A percentile compares a stretch with the other conserved stretches of the same genome.
These are phyloP conservation scores for Eufriesea mexicana DNA, from an alignment of 1,140 invertebrate genomes.

Conservation along the genomic window DNA sequence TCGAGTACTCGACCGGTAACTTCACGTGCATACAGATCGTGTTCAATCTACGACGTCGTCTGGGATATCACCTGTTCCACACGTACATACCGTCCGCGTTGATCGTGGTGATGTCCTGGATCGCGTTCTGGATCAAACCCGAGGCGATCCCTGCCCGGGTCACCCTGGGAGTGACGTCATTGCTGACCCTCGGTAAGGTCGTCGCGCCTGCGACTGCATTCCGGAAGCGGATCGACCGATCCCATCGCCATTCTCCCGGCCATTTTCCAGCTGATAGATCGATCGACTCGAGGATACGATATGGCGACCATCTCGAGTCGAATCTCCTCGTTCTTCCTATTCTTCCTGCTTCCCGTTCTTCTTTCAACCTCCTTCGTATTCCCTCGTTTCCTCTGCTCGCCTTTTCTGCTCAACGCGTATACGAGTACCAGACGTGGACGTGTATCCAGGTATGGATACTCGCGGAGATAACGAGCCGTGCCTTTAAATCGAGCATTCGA, in stretches of 20 bases:
- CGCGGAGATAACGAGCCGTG: neutral
- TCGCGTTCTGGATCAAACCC: conserved; percentile 96
- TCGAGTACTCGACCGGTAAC: conserved; percentile 94
- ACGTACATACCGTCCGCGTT: conserved; percentile 95
- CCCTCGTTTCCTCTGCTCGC: too few relatives aligned
- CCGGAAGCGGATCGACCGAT: neutral
- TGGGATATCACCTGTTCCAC: conserved; percentile 95
- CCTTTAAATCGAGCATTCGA: neutral
- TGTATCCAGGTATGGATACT: too few relatives aligned
- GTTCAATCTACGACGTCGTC: conserved; percentile 90
- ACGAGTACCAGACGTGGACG: too few relatives aligned
- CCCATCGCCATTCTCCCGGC: neutral
- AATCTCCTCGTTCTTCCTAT: too few relatives aligned
- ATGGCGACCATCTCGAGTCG: too few relatives aligned
- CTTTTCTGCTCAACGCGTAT: too few relatives aligned
- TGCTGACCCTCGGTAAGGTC: conserved; percentile 89
- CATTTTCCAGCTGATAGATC: neutral
- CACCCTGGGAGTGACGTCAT: conserved; percentile 91
- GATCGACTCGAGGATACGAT: neutral
- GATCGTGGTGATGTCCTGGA: conserved; percentile 96
- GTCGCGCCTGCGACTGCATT: neutral
- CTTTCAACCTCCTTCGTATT: too few relatives aligned
- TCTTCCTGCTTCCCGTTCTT: neutral
- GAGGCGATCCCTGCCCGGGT: conserved; percentile 93
- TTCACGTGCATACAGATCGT: conserved; percentile 94